Percentiles rank a stretch among this genome's conserved stretches.
phyloP scores from a whole-genome alignment of 2,888 invertebrate species.

The Acholoe squamosa region DNA sequence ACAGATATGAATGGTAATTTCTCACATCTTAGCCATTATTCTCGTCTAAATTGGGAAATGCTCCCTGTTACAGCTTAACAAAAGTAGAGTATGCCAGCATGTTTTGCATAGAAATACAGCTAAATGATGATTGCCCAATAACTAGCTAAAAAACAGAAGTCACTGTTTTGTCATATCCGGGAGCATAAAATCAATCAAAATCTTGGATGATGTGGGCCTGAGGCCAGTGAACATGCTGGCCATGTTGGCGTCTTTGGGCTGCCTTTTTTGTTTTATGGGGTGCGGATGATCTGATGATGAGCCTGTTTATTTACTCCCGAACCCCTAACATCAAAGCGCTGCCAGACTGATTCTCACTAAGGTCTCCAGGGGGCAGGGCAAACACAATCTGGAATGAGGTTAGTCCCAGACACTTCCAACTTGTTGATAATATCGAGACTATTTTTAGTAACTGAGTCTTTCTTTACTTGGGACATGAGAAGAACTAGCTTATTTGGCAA shows the following conservation, averaged over 20 bases:
- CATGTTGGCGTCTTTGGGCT: neutral
- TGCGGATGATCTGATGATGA: neutral
- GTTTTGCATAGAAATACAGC: no score
- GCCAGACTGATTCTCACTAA: neutral
- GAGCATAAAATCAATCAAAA: neutral
- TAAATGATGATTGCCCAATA: no score
- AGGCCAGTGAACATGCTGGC: neutral
- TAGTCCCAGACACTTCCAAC: neutral
- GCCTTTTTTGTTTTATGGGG: neutral
- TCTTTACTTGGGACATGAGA: no score
- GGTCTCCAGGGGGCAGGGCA: neutral
- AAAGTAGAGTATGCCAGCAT: no score
- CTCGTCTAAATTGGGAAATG: no score
- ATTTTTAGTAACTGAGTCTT: neutral
- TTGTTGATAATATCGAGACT: neutral
- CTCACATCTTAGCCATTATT: no score
- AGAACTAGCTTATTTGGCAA: no score
- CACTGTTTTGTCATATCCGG: neutral
- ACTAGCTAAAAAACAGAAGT: no score
- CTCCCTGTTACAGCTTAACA: no score
- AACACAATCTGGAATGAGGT: neutral
- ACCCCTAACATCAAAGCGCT: neutral
- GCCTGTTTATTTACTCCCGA: neutral
- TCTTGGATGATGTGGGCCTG: neutral
- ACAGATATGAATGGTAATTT: no score